These are phyloP conservation scores for Cosmopolites sordidus DNA, from an alignment of 2,888 invertebrate genomes.

Conservation along the genomic window DNA sequence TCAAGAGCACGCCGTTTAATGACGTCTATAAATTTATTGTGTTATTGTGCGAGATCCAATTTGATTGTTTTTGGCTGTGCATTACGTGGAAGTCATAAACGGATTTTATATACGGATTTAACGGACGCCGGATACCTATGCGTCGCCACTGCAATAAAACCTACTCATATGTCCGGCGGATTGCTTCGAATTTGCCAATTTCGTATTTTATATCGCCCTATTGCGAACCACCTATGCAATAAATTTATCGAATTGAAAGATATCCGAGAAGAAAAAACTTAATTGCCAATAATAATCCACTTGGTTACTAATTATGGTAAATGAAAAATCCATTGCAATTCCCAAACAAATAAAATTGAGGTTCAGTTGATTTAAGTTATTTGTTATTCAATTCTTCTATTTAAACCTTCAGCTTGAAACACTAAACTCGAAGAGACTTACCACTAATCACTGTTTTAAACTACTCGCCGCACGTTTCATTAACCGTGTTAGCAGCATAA, in stretches of 20 bases:
- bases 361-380: too few species aligned
- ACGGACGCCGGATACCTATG: conserved; percentile 32
- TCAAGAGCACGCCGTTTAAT: conserved; percentile 29
- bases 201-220: conserved; percentile 1
- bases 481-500: too few species aligned
- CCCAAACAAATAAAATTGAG: too few species aligned
- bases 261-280: too few species aligned
- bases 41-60: conserved; percentile 32
- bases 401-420: too few species aligned
- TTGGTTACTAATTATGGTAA: too few species aligned
- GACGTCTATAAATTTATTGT: conserved; percentile 30
- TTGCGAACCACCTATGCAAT: not conserved
- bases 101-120: conserved; percentile 33
- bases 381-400: too few species aligned
- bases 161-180: conserved; percentile 6
- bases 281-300: too few species aligned
- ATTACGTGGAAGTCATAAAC: conserved; percentile 37
- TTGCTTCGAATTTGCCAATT: conserved; percentile 1
- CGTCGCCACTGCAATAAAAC: conserved; percentile 30
- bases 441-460: too few species aligned
- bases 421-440: too few species aligned
- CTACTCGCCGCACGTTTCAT: too few species aligned
- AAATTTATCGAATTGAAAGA: not conserved
- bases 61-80: conserved; percentile 34
- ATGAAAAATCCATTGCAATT: too few species aligned